phyloP scores from a whole-genome alignment of 2,113 vertebrate genomes.

The Tyto alba region DNA sequence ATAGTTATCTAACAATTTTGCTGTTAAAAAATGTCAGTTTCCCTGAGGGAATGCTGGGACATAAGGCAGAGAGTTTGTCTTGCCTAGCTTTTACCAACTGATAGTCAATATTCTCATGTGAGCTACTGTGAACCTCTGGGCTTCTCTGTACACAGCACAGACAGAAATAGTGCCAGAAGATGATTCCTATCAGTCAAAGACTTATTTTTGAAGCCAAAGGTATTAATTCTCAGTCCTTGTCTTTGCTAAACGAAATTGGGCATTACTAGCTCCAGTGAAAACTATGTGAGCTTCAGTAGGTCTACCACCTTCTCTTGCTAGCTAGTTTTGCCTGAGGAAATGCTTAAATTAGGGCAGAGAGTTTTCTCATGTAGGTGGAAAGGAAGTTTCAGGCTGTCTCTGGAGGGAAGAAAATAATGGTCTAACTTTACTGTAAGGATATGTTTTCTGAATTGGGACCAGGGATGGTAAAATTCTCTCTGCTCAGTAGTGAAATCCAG shows the following conservation, averaged over 20 bases:
- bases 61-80: not conserved
- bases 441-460: not conserved
- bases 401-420: not conserved
- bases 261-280: not conserved
- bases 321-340: not conserved
- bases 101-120: not conserved
- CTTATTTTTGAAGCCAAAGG: not conserved
- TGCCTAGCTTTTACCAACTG: not conserved
- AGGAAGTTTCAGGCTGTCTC: not conserved
- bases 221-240: not conserved
- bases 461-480: not conserved
- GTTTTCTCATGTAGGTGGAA: not conserved
- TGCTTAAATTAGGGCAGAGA: not conserved
- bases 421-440: not conserved
- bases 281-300: not conserved
- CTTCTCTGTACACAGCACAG: not conserved
- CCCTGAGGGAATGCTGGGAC: not conserved
- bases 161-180: not conserved
- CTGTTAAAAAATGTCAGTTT: not conserved
- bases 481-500: not conserved
- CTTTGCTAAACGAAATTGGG: not conserved
- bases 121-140: not conserved
- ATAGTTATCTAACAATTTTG: not conserved
- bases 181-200: not conserved
- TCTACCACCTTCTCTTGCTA: not conserved